Conservation (phyloP, 2,113 vertebrate genomes). For the Aepyceros melampus region DNA sequence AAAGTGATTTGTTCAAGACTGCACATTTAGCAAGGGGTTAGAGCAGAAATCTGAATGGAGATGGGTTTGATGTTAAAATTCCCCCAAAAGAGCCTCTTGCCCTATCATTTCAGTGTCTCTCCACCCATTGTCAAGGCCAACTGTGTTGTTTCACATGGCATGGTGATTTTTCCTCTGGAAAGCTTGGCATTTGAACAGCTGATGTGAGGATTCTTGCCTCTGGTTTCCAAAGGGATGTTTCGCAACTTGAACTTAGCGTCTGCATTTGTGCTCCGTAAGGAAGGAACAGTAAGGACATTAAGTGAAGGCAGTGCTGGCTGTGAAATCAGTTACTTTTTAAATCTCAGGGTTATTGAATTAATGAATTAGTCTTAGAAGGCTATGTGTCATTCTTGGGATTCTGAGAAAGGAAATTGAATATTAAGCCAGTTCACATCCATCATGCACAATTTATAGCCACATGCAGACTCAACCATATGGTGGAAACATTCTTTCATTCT, state of each 20-base stretch:
- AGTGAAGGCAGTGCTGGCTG: not conserved
- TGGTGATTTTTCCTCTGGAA: not conserved
- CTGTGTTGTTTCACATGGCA: not conserved
- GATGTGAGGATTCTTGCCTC: not conserved
- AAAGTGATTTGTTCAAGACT: not conserved
- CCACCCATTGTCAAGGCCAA: not conserved
- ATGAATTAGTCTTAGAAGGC: constrained; percentile 51
- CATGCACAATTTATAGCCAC: constrained; percentile 60
- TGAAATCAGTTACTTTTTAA: constrained; percentile 67
- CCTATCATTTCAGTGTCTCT: not conserved
- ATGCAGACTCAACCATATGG: not conserved
- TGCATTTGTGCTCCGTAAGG: not conserved
- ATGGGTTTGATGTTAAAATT: not conserved
- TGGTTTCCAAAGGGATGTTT: constrained; percentile 18
- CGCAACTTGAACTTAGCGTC: not conserved
- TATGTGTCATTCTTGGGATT: constrained; percentile 29
- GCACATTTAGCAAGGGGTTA: not conserved
- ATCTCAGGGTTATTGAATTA: constrained; percentile 41
- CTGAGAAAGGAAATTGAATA: constrained; percentile 44
- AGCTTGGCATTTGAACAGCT: not conserved
- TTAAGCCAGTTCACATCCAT: constrained; percentile 41
- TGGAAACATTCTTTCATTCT: constrained; percentile 56
- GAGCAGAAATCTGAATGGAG: not conserved
- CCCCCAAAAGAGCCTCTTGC: not conserved
- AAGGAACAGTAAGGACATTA: constrained; percentile 13